Evolutionary conservation across 2,113 vertebrate genomes (phyloP).

Genomic region (Ictalurus furcatus): DNA sequence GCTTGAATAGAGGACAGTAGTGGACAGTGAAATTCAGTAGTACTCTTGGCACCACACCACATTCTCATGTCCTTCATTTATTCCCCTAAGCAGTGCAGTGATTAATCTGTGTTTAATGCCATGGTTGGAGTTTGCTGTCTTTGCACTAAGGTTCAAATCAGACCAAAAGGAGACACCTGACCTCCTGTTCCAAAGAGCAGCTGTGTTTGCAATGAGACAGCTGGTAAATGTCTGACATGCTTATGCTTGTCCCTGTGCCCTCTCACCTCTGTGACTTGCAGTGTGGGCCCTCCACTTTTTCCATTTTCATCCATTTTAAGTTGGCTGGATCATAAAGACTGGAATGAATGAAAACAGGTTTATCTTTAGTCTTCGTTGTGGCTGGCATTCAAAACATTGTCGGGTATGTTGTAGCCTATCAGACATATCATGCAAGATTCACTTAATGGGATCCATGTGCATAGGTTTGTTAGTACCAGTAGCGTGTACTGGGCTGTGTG

Average conservation of each 20-base stretch:
- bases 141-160: background rate
- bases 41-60: background rate
- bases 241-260: constrained; percentile 50
- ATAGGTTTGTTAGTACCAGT: background rate
- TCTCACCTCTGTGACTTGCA: constrained; percentile 45
- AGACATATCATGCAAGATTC: constrained; percentile 25
- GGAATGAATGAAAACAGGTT: background rate
- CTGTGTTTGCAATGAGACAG: constrained; percentile 46
- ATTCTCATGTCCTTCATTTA: constrained; percentile 15
- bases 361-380: background rate
- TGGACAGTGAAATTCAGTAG: constrained; percentile 9
- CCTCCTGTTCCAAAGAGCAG: constrained; percentile 32
- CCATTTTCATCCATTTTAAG: background rate
- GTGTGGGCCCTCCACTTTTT: background rate
- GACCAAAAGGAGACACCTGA: constrained; percentile 8
- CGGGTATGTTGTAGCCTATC: constrained; percentile 7
- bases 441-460: constrained; percentile 3
- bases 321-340: background rate
- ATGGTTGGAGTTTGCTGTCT: constrained; percentile 1
- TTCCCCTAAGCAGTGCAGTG: constrained; percentile 3
- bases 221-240: constrained; percentile 60
- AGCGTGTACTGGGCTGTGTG: background rate
- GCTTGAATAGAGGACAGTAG: constrained; percentile 30
- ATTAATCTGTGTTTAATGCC: constrained; percentile 6
- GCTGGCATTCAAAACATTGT: background rate